Evolutionary conservation across 2,113 vertebrate genomes (phyloP).

Genomic region (Heptranchias perlo): DNA sequence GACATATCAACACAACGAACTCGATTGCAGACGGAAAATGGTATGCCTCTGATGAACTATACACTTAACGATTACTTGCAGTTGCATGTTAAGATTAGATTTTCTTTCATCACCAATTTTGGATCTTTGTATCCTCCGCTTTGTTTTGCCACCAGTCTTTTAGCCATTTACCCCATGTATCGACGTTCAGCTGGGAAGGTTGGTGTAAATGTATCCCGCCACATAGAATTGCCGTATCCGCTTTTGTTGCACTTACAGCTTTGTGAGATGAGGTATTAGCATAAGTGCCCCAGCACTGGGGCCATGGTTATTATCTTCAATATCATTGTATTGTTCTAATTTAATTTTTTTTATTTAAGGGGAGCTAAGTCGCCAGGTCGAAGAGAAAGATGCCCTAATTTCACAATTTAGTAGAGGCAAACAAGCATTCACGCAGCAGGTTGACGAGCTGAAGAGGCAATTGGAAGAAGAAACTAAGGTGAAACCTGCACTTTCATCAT

Average conservation of each 20-base stretch:
- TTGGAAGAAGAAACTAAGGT: constrained; percentile 55
- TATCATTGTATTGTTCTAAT: not conserved
- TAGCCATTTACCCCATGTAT: not conserved
- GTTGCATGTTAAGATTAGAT: not conserved
- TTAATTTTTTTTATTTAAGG: constrained; percentile 40
- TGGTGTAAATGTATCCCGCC: not conserved
- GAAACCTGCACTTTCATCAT: not conserved
- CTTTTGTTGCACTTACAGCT: not conserved
- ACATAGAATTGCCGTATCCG: not conserved
- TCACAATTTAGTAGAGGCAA: constrained; percentile 52
- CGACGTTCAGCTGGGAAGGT: not conserved
- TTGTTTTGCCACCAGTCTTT: not conserved
- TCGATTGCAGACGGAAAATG: constrained; percentile 71
- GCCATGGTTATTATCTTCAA: not conserved
- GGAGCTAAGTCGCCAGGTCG: constrained; percentile 49
- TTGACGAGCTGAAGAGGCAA: constrained; percentile 49
- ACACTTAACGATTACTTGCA: not conserved
- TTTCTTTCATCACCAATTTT: not conserved
- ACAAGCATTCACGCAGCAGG: constrained; percentile 46
- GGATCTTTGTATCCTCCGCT: not conserved
- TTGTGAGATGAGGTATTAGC: not conserved
- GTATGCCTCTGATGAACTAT: constrained; percentile 44
- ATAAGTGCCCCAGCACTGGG: not conserved
- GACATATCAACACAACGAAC: constrained; percentile 67
- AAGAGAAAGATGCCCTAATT: constrained; percentile 52